Percentiles rank a stretch among this genome's conserved stretches.
phyloP scores from a whole-genome alignment of 2,797 vertebrate species.

The Rhinoraja longicauda region DNA sequence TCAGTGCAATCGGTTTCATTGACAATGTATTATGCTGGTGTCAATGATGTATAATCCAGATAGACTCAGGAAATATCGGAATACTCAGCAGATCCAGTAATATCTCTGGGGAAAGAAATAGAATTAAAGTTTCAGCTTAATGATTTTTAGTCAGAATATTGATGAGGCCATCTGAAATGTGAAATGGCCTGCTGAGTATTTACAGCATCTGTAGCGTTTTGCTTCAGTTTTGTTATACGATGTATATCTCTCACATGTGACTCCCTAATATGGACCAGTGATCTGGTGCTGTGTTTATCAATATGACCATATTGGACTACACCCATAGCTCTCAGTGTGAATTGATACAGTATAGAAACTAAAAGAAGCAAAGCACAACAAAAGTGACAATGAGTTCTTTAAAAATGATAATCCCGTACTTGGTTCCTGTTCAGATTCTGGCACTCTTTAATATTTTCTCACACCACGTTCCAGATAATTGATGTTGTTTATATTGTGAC shows the following conservation, averaged over 20 bases:
- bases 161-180: too few relatives aligned
- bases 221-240: neutral
- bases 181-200: too few relatives aligned
- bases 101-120: neutral
- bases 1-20: too few relatives aligned
- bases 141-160: neutral
- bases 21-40: neutral
- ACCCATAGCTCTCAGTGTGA: neutral
- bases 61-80: neutral
- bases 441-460: conserved; percentile 29
- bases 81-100: neutral
- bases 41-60: neutral
- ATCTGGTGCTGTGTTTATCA: neutral
- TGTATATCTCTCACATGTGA: too few relatives aligned
- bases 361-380: neutral
- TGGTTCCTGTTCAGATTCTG: neutral
- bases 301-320: neutral
- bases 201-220: too few relatives aligned
- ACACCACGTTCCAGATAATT: conserved; percentile 46
- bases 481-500: conserved; percentile 41
- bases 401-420: neutral
- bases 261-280: too few relatives aligned
- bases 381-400: neutral
- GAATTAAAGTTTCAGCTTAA: neutral
- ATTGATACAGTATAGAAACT: neutral